Base-by-base conservation (phyloP, 35 echinoderm and acorn worm genomes). In the Heliocidaris tuberculata region DNA sequence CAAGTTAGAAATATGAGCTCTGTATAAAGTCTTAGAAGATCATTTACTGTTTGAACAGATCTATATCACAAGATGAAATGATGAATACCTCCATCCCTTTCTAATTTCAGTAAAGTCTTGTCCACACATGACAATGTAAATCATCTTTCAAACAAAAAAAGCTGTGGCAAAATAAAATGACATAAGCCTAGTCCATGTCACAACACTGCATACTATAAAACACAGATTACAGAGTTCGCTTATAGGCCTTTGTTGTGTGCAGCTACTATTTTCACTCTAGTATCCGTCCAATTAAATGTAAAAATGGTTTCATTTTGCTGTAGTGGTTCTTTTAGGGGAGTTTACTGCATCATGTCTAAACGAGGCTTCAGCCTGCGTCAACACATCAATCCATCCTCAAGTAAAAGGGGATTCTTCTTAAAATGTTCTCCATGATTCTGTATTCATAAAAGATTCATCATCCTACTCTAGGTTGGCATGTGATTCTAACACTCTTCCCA, bases 381-480 rank as follows among this genome's bases (percentile, higher is more conserved):
- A 78, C 21, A 78, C 65, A 78, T 78, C 65, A 78, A 78, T 78
- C 65, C 27, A 78, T 78, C 21, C 65, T 78, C 65, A 24, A 78
- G 65, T 78, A 27, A 78, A 78, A 78, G 65, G 65, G 65, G 65
- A 78, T 78, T 78, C 27, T 78, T 24, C 65, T 78, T n/a, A 0
- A 21, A 78, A 7, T 19, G 21, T 19, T 19, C 27, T 13, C 65
- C 65, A 78, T 78, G 65, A 78, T 78, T 78, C 27, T 7, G 19
- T 78, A 78, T 78, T 78, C 65, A 78, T 78, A 78, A 78, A 78
- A 78, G 65, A 78, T 78, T 78, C 65, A 78, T 78, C 65, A 78
- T 78, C 65, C 65, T 24, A 78, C 65, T 78, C 65, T 78, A 78
- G 21, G 7, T 7, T 7, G 65, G 65, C 27, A 78, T 78, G 65